Conservation (phyloP, 2,113 vertebrate species). For the Podarcis muralis region DNA sequence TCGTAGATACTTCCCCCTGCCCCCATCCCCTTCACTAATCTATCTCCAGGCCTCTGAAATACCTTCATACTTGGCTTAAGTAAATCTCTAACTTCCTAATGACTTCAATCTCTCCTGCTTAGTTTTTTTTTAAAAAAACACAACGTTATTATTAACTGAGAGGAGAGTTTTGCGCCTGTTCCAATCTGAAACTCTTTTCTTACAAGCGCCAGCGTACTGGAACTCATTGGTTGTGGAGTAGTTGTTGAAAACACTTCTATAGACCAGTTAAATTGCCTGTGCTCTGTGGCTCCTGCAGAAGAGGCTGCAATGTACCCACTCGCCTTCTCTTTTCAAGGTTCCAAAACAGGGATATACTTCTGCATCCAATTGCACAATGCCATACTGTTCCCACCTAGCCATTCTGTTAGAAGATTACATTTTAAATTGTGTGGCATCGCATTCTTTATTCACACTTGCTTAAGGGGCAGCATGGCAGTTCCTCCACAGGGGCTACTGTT, state of each 20-base stretch:
- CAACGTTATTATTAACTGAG: slow-evolving; percentile 31
- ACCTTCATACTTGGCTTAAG: slow-evolving; percentile 44
- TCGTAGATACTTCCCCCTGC: not conserved
- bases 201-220: not conserved
- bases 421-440: not conserved
- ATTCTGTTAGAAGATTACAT: not conserved
- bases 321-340: not conserved
- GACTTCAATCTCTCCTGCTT: slow-evolving; percentile 40
- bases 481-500: not conserved
- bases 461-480: not conserved
- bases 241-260: slow-evolving; percentile 11
- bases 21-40: not conserved
- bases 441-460: not conserved
- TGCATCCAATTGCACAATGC: not conserved
- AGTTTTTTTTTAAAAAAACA: not conserved
- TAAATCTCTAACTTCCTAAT: slow-evolving; percentile 40
- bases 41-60: slow-evolving; percentile 39
- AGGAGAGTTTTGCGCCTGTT: slow-evolving; percentile 30
- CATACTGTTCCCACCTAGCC: not conserved
- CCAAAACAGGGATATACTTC: not conserved
- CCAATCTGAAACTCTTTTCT: slow-evolving; percentile 19
- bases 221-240: slow-evolving; percentile 24
- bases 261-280: not conserved
- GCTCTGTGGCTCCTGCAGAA: slow-evolving; percentile 19
- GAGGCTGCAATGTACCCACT: not conserved